Evolutionary conservation across 2,888 invertebrate genomes (phyloP).

Genomic region (Ephialtes manifestator): DNA sequence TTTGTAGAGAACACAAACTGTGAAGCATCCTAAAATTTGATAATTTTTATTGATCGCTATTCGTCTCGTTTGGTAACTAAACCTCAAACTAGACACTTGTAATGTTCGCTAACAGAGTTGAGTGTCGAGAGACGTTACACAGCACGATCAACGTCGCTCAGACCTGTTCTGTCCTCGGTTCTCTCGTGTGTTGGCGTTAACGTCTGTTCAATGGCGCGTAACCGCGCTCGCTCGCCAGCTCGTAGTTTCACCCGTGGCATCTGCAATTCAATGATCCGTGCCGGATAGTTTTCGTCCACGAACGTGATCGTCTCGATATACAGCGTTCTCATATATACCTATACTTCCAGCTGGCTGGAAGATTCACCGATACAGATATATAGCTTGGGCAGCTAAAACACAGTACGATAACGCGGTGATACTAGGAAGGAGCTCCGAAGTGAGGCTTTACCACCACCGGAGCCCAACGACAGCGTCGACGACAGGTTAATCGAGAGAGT

Average conservation of each 20-base stretch:
- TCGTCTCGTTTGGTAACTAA: background rate
- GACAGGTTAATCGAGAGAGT: constrained; percentile 56
- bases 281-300: constrained; percentile 72
- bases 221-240: constrained; percentile 48
- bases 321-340: constrained; percentile 22
- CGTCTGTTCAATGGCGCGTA: constrained; percentile 76
- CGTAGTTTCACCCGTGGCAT: constrained; percentile 69
- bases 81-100: background rate
- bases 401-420: constrained; percentile 26
- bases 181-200: constrained; percentile 70
- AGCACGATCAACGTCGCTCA: constrained; percentile 12
- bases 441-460: constrained; percentile 3
- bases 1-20: no score
- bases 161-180: constrained; percentile 39
- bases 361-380: constrained; percentile 1
- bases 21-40: background rate
- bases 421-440: background rate
- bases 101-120: background rate
- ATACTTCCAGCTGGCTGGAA: constrained; percentile 28
- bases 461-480: constrained; percentile 26
- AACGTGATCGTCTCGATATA: constrained; percentile 44
- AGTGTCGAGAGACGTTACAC: constrained; percentile 11
- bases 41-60: background rate
- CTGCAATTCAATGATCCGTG: constrained; percentile 81
- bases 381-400: background rate